Evolutionary conservation across 2,888 invertebrate genomes (phyloP).

Genomic region (Campoplex nolae): DNA sequence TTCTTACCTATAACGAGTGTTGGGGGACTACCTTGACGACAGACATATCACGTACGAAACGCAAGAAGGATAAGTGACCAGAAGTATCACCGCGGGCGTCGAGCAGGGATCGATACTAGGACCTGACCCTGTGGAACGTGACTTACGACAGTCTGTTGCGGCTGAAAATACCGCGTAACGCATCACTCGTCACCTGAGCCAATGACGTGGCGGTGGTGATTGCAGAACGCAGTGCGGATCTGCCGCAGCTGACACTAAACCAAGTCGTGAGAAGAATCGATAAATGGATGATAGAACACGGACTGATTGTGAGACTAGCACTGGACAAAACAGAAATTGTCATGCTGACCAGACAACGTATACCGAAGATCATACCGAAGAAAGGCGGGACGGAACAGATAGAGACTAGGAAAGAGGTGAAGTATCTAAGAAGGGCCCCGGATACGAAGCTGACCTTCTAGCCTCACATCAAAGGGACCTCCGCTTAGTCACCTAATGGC

Average conservation of each 20-base stretch:
- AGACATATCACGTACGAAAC: too few species aligned
- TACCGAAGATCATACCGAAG: conserved; percentile 55
- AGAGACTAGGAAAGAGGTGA: too few species aligned
- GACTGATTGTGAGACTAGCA: conserved; percentile 41
- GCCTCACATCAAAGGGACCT: too few species aligned
- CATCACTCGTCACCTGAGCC: conserved; percentile 35
- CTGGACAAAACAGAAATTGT: conserved; percentile 68
- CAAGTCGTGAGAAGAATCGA: conserved; percentile 17
- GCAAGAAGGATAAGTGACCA: too few species aligned
- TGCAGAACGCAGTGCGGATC: conserved; percentile 5
- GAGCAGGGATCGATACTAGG: conserved; percentile 27
- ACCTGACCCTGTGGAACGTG: conserved; percentile 70
- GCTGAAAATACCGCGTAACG: conserved; percentile 56
- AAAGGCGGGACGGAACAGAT: conserved; percentile 36
- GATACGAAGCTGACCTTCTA: too few species aligned
- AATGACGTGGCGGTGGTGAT: conserved; percentile 38
- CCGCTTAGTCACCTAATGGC: too few species aligned
- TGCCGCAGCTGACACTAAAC: conserved; percentile 36
- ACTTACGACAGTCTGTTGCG: conserved; percentile 68
- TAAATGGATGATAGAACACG: conserved; percentile 16
- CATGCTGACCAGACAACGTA: conserved; percentile 64
- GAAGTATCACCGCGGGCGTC: too few species aligned
- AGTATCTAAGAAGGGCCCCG: too few species aligned
- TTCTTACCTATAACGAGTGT: too few species aligned
- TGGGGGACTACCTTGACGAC: too few species aligned